These are phyloP conservation scores for Telmatherina bonti DNA, from an alignment of 2,797 vertebrate species.

Conservation along the genomic window DNA sequence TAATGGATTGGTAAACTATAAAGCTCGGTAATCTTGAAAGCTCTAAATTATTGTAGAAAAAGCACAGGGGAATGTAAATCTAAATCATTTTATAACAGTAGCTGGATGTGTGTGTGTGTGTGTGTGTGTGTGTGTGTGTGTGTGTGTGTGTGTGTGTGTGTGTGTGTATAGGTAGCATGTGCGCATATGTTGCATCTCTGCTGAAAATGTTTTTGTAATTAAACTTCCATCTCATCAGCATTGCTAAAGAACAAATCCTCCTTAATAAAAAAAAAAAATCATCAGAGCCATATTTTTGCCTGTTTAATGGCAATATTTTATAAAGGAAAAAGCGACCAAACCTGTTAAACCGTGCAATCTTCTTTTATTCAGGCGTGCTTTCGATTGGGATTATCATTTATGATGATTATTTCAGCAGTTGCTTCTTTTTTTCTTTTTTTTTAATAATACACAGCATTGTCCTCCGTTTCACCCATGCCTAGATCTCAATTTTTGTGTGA, in stretches of 20 bases:
- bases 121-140: no score
- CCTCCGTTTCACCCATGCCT: constrained; percentile 4
- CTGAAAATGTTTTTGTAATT: not conserved
- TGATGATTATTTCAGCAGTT: constrained; percentile 25
- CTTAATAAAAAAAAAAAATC: not conserved
- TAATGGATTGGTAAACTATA: not conserved
- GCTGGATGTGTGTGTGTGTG: no score
- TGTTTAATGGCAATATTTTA: constrained; percentile 31
- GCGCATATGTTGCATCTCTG: not conserved
- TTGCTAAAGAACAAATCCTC: constrained; percentile 27
- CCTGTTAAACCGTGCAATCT: constrained; percentile 40
- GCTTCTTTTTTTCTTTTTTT: constrained; percentile 1
- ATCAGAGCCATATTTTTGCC: constrained; percentile 18
- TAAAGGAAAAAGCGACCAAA: constrained; percentile 33
- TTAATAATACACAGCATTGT: not conserved
- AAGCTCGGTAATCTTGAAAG: no score
- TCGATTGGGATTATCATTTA: constrained; percentile 38
- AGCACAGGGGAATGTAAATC: not conserved
- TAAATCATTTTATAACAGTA: not conserved
- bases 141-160: no score
- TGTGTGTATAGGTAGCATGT: not conserved
- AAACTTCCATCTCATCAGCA: constrained; percentile 18
- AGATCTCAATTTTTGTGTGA: not conserved
- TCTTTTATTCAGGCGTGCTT: constrained; percentile 31
- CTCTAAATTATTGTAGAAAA: no score